Base-by-base conservation (phyloP, 2,797 vertebrate genomes). In the Myioborus miniatus region DNA sequence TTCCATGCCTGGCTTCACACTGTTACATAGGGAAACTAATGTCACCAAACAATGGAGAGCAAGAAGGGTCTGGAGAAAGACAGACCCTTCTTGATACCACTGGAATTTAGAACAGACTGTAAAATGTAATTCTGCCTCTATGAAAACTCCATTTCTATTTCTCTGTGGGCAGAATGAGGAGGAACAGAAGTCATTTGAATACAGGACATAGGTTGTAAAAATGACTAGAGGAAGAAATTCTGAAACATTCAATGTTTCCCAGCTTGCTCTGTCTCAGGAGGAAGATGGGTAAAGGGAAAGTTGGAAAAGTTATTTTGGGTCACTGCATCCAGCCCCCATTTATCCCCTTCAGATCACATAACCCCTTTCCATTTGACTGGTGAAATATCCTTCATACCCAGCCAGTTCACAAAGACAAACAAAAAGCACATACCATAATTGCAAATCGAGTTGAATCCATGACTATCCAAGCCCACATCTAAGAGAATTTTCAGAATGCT, bases 281-380 rank as follows among this genome's bases (percentile, higher is more conserved):
- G 18, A 9, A 32, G 9, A 19, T 0, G 0, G 6, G 23, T 11
- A 64, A 41, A 34, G 15, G 0, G 6, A 13, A 39, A 69, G 24
- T 10, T 0, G 0, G 17, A 65, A 39, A 22, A 74, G 9, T 55
- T 55, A 44, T 81, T 91, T 41, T 56, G 32, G 34, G 72, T 87
- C n/a, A 64, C 12, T 87, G 46, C 18, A 68, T 34, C 30, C 15
- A 83, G 21, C 16, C 11, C 24, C 18, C 6, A 68, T 5, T 67
- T 78, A 60, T 22, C 29, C 18, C 44, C n/a, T 34, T 44, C 59
- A 85, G 32, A 32, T 52, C 58, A 58, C 24, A 64, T 52, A 71
- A 52, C 19, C 12, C 34, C 34, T 52, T 71, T 58, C 12, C 6
- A 32, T 77, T 14, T 29, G 41, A 55, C 59, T 69, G 18, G 15